Evolutionary conservation across 2,888 invertebrate genomes (phyloP).

Genomic region (Odontothrips loti): DNA sequence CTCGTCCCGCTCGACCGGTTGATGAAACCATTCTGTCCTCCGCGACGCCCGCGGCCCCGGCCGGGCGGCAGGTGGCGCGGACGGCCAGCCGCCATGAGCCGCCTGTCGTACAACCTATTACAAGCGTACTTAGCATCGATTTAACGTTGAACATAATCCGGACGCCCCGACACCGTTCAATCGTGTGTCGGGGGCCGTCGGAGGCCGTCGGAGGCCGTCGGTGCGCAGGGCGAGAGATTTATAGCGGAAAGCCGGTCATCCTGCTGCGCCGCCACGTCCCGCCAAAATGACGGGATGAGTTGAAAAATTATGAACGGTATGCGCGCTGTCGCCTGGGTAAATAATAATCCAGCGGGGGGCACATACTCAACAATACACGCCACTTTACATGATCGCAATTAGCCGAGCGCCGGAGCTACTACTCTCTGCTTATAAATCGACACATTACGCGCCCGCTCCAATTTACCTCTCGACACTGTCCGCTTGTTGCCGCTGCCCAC

Average conservation of each 20-base stretch:
- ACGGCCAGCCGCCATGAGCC: neutral
- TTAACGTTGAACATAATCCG: neutral
- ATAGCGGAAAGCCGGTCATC: neutral
- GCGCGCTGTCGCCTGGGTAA: conserved; percentile 1
- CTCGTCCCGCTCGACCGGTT: neutral
- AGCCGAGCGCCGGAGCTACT: neutral
- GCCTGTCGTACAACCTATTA: neutral
- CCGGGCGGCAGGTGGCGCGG: no score
- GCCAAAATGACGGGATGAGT: neutral
- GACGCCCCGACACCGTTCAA: neutral
- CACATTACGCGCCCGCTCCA: neutral
- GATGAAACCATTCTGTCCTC: neutral
- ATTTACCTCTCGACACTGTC: neutral
- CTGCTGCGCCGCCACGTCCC: neutral
- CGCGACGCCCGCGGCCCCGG: neutral
- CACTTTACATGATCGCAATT: conserved; percentile 1
- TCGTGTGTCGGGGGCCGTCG: neutral
- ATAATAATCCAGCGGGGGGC: neutral
- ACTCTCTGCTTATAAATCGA: conserved; percentile 6
- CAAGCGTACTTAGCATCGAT: neutral
- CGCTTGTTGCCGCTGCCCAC: neutral
- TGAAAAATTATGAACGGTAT: neutral
- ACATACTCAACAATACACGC: neutral
- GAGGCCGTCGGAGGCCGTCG: neutral
- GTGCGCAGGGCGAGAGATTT: neutral